phyloP scores from a whole-genome alignment of 2,797 vertebrate species.

The Astyanax mexicanus region DNA sequence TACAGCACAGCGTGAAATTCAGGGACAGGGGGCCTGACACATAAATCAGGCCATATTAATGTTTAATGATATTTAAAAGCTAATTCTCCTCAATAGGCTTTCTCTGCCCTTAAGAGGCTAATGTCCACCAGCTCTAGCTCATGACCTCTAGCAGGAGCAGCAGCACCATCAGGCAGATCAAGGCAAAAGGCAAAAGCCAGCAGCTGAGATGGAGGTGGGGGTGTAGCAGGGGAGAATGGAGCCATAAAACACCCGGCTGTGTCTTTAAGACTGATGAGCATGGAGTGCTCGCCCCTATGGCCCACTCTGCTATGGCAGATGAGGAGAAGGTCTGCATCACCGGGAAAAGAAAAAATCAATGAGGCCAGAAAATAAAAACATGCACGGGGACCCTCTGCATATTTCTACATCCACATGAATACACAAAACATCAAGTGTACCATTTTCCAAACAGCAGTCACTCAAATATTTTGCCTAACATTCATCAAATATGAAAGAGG shows the following conservation, averaged over 20 bases:
- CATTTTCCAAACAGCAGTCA: conserved; percentile 44
- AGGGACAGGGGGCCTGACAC: conserved; percentile 65
- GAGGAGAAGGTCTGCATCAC: not conserved
- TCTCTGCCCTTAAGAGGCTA: conserved; percentile 62
- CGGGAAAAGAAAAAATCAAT: not conserved
- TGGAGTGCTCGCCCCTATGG: not conserved
- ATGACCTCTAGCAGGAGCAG: conserved; percentile 69
- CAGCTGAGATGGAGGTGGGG: conserved; percentile 28
- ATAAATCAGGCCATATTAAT: conserved; percentile 74
- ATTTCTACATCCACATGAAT: conserved; percentile 18
- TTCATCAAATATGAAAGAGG: conserved; percentile 61
- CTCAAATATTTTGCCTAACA: conserved; percentile 41
- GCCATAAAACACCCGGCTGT: conserved; percentile 36
- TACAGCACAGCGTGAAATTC: conserved; percentile 74
- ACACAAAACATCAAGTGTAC: conserved; percentile 31
- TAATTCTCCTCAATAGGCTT: conserved; percentile 61
- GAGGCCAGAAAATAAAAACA: not conserved
- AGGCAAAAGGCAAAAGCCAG: not conserved
- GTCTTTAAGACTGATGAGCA: not conserved
- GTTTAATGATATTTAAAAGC: conserved; percentile 81
- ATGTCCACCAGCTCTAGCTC: conserved; percentile 68
- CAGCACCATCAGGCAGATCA: conserved; percentile 21
- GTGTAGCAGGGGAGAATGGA: not conserved
- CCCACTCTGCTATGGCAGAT: not conserved
- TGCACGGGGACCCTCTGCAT: not conserved